Base-by-base conservation (phyloP, 23 tunicate species). In the Phallusia fumigata region DNA sequence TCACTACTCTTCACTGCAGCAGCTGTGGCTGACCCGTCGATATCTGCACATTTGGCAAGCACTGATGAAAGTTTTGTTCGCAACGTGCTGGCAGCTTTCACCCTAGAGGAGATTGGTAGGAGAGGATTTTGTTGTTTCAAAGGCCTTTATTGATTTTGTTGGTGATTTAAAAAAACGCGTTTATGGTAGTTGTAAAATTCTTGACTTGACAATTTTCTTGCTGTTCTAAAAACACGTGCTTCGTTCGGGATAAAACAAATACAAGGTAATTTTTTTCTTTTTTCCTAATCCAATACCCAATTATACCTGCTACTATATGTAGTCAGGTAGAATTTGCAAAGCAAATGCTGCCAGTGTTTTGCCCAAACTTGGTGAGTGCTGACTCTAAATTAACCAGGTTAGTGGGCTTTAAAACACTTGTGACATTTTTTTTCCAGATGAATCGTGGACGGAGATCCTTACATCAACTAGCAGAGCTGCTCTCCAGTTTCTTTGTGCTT, bases 81-180 rank as follows among this genome's bases (percentile, higher is more conserved):
- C 65, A 85, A 79, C 26, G 34, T 79, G 24, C 0, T 85, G 6
- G 34, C 79, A 15, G 65, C 35, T 19, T 44, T 85, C 19, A 33
- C 78, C 5, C 15, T 85, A 53, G 79, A 79, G 28, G 24, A 74
- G 11, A 32, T 33, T n/a, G 88, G 88, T 85, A 40, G 33, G 80
- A 11, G 31, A 16, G 6, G 31, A 31, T 3, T 77, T 77, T 13
- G 32, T 31, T 77, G 47, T 5, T 40, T 40, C 5, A 40, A 40
- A 40, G 16, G 31, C 32, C 6, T 65, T 26, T 65, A 5, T 65
- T 40, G 10, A 40, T 40, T 40, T 40, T 40, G 47, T 5, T 40
- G 5, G 47, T 40, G 47, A 40, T n/a, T n/a, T n/a, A n/a, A n/a
- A n/a, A n/a, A n/a, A n/a, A n/a, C n/a, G n/a, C n/a, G n/a, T n/a